Base-by-base conservation (phyloP, 2,113 vertebrate species). In the Heloderma charlesbogerti region DNA sequence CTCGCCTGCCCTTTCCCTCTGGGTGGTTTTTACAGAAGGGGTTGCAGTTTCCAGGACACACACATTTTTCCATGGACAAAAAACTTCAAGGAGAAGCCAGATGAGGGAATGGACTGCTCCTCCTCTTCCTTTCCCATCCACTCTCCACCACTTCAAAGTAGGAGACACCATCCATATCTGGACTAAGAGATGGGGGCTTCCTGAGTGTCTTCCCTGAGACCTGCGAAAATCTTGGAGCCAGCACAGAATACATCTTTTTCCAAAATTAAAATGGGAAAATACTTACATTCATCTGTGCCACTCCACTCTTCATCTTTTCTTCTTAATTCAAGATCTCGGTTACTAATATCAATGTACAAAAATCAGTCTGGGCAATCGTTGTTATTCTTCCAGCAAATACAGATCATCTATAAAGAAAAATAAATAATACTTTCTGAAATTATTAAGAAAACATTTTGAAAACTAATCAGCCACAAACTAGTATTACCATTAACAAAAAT, bases 251-350 rank as follows among this genome's bases (percentile, higher is more conserved):
- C 3, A 31, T 6, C 3, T 60, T 31, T 89, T 40, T 63, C 0
- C 0, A 12, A 69, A n/a, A 86, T n/a, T 22, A 63, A 63, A 63
- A 63, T 22, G 3, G 20, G 60, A 31, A 48, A 74, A 63, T 34
- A 85, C 83, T 79, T 63, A 86, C 98, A 88, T 97, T 98, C 79
- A 97, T 95, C 87, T 98, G 97, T 27, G 97, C 95, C 84, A 97
- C 96, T 8, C 97, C 97, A 93, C 97, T 98, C 96, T 98, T 98
- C 97, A 98, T 98, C 87, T 95, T 94, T 85, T 95, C 69, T 84
- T 92, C 45, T 54, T 27, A 51, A 27, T 3, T 92, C 5, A 92
- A 86, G 67, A 4, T 94, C 78, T 83, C 60, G 92, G 82, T 0
- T 1, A 18, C 72, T 29, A 88, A 45, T 60, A 40, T 3, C 40